Conservation (phyloP, 2,797 vertebrate genomes). For the Geotrypetes seraphini region DNA sequence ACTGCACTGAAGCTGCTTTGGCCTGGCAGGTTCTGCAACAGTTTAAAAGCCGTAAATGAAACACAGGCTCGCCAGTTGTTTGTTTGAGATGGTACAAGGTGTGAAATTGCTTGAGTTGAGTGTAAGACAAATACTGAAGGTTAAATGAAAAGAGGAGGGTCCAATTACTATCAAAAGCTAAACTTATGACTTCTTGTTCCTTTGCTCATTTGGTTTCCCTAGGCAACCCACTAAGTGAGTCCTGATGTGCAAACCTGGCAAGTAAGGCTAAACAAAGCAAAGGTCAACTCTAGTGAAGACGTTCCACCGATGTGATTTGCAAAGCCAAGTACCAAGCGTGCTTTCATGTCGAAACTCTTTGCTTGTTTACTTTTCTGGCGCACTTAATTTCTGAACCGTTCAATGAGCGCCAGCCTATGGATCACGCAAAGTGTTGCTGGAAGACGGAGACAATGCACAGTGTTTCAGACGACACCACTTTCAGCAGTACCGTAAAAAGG, state of each 20-base stretch:
- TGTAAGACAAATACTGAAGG: neutral
- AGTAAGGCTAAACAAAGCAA: constrained; percentile 1
- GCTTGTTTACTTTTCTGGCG: neutral
- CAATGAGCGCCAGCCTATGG: neutral
- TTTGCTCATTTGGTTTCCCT: neutral
- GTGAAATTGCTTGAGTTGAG: neutral
- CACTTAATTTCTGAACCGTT: accelerated
- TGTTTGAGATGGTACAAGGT: neutral
- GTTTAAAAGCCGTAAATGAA: too few relatives aligned
- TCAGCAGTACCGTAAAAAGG: too few relatives aligned
- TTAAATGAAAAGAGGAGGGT: neutral
- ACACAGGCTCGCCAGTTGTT: neutral
- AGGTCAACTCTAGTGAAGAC: neutral
- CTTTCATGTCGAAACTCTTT: neutral
- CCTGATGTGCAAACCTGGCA: neutral
- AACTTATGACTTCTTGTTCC: neutral
- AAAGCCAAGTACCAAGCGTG: neutral
- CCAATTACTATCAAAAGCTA: neutral
- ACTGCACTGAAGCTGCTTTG: too few relatives aligned
- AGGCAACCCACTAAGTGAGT: neutral
- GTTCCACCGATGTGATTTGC: neutral
- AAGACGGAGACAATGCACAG: too few relatives aligned
- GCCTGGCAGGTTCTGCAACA: too few relatives aligned
- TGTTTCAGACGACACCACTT: too few relatives aligned
- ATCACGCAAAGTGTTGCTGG: neutral